Conservation (phyloP, 2,888 invertebrate genomes). For the Caenorhabditis zanzibari region DNA sequence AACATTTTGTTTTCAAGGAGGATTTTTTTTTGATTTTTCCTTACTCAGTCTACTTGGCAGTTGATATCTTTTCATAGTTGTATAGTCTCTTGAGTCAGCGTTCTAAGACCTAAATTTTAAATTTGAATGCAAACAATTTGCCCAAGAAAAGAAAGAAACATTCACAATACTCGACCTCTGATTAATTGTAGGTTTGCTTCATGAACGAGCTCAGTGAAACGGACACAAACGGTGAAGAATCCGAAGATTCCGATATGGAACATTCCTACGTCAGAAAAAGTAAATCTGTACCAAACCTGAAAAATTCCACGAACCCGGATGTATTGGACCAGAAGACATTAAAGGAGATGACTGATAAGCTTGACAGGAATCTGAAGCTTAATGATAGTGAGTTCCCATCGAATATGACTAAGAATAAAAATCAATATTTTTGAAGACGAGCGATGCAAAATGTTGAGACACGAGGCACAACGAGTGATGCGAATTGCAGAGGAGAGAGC, state of each 20-base stretch:
- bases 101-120: too few relatives aligned
- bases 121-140: too few relatives aligned
- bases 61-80: too few relatives aligned
- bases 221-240: conserved; percentile 39
- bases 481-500: conserved; percentile 95
- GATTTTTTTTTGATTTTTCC: too few relatives aligned
- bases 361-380: conserved; percentile 1
- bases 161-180: not conserved
- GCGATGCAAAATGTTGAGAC: conserved; percentile 90
- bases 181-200: conserved; percentile 86
- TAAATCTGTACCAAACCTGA: conserved; percentile 67
- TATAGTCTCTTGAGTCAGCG: too few relatives aligned
- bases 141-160: not conserved
- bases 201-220: conserved; percentile 77
- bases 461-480: conserved; percentile 92
- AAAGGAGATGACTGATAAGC: conserved; percentile 6
- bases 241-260: conserved; percentile 52
- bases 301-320: conserved; percentile 22
- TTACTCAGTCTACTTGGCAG: too few relatives aligned
- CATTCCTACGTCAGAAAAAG: conserved; percentile 57
- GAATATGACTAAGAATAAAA: not conserved
- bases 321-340: conserved; percentile 18
- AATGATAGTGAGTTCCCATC: conserved; percentile 21
- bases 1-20: too few relatives aligned
- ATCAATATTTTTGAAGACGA: conserved; percentile 86